Percentiles rank a stretch among this genome's conserved stretches.
phyloP scores from a whole-genome alignment of 2,113 vertebrate genomes.

The Paratilapia polleni region DNA sequence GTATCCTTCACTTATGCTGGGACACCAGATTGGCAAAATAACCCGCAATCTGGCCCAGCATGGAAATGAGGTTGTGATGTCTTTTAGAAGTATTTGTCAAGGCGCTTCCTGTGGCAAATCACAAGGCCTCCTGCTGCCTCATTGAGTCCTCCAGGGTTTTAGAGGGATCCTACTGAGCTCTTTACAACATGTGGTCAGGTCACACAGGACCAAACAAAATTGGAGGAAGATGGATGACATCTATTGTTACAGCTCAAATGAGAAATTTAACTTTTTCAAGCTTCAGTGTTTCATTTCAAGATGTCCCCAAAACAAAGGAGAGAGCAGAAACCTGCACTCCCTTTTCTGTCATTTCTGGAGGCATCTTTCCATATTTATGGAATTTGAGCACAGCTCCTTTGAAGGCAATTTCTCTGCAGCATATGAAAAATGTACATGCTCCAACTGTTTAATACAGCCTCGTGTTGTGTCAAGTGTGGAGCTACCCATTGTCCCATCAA shows the following conservation, averaged over 20 bases:
- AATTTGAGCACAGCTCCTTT: background rate
- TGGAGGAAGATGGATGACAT: background rate
- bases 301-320: background rate
- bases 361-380: constrained; percentile 30
- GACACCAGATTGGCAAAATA: constrained; percentile 8
- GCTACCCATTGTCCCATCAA: constrained; percentile 33
- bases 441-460: constrained; percentile 34
- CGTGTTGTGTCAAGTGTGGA: background rate
- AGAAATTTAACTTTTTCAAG: background rate
- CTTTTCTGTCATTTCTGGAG: constrained; percentile 18
- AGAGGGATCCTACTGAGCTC: constrained; percentile 21
- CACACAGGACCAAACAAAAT: background rate
- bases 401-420: background rate
- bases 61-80: background rate
- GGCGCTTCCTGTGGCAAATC: constrained; percentile 29
- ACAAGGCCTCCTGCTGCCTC: constrained; percentile 27
- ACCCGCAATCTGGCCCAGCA: constrained; percentile 34
- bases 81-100: constrained; percentile 19
- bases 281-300: background rate
- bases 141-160: constrained; percentile 20
- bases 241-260: background rate
- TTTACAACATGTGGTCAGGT: background rate
- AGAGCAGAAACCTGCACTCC: background rate
- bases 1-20: constrained; percentile 32
- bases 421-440: constrained; percentile 41